Evolutionary conservation across 2,797 vertebrate species (phyloP), one percentile per base, ranked within the genome.

Genomic region (Selene dorsalis): DNA sequence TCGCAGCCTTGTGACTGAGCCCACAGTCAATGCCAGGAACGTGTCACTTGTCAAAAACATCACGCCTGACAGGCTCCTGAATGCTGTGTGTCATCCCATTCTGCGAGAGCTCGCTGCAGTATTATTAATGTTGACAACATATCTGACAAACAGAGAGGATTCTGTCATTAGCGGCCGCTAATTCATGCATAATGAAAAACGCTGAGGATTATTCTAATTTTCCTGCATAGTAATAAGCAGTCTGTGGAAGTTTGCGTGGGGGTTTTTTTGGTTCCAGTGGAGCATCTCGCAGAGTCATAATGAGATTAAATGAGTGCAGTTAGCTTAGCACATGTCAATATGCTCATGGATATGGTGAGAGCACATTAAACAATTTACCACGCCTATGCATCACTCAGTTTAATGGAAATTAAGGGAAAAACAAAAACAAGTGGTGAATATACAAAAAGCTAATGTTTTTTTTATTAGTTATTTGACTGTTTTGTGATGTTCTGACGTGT

Each of bases 291-390:
- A n/a, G 84, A 89, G 86, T 91, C 81, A 38, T 95, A 95, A 95
- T 92, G 90, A 84, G 94, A 95, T 95, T 95, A 94, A 89, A 89
- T 55, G 89, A 89, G 90, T 88, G 89, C 61, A 78, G 89, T 90
- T 93, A 91, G 90, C 86, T 91, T 84, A 87, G 88, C 84, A 88
- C 75, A 58, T 91, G 91, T 93, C 91, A 91, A 80, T 83, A 84
- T 87, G 89, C 83, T 88, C 79, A 39, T 82, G 87, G 92, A 91
- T 82, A 81, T 65, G 88, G 82, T 88, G 89, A 85, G 83, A 89
- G 91, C 90, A 87, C 90, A 79, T 92, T 91, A 93, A 89, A 87
- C 77, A 88, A 94, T 94, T 94, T 83, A 77, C 75, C 88, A 89
- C 55, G 89, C 86, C 57, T 79, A 90, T 90, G 88, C 82, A 69